Evolutionary conservation across 1,140 invertebrate genomes (phyloP), one percentile per base, ranked within the genome.

Genomic region (Epicauta chinensis): DNA sequence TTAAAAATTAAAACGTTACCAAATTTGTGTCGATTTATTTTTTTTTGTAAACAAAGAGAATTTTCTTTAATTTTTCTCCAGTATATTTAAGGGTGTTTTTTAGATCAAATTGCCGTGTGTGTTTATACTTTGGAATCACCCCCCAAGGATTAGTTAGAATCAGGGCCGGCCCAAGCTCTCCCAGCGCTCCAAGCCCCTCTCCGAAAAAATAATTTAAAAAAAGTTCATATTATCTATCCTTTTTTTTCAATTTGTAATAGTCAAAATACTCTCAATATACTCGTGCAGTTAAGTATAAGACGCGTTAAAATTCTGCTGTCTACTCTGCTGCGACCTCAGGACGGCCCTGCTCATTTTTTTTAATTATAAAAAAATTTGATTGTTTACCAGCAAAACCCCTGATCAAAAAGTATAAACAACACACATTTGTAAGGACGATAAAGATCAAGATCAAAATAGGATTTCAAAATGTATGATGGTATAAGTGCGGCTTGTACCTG

Each of bases 401-500:
- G 13, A 35, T 42, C 42, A 31, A 52, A 52, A 52, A 44, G n/a
- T 23, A 44, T 52, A 52, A 44, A 52, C 38, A 46, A 40, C 43
- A 40, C 40, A 17, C 30, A 38, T 30, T 16, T 15, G 31, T 23
- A 29, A 12, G 12, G 40, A n/a, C n/a, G n/a, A n/a, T 41, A 16
- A 41, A 16, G n/a, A n/a, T n/a, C n/a, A n/a, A n/a, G n/a, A n/a
- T n/a, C n/a, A 41, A 13, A 41, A 13, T 11, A 41, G 13, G 23
- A 30, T 49, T 29, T 40, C 13, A 49, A n/a, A 29, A 30, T 42
- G 35, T 53, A 46, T 46, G 45, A 45, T 43, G 51, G 51, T 53
- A 53, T 53, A 53, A 45, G 51, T 53, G 51, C 51, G 51, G 42
- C 51, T 53, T 53, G 51, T 53, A 60, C 55, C 59, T 44, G 51